Conservation (phyloP, 2,888 invertebrate genomes). For the Listrodromus nycthemerus region DNA sequence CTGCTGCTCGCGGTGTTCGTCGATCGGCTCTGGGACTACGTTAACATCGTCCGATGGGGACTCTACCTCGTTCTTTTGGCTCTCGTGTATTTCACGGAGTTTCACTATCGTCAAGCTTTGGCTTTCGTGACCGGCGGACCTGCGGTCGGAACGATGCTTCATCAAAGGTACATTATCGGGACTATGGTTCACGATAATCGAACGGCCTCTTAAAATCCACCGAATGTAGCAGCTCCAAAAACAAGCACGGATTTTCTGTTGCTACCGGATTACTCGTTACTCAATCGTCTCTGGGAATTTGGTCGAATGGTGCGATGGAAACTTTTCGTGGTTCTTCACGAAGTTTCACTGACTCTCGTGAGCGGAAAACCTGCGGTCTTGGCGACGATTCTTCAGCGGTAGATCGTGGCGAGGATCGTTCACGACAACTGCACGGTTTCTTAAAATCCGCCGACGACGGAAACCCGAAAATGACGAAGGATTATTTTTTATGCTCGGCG, state of each 20-base stretch:
- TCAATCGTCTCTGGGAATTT: too few species aligned
- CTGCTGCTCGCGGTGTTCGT: conserved; percentile 92
- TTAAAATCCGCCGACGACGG: background rate
- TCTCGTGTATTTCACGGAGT: conserved; percentile 90
- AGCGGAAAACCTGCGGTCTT: too few species aligned
- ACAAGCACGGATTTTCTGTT: too few species aligned
- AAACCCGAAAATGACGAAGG: too few species aligned
- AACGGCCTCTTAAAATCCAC: background rate
- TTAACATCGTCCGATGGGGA: conserved; percentile 89
- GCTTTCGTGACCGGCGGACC: conserved; percentile 70
- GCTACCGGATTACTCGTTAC: too few species aligned
- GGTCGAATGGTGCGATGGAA: too few species aligned
- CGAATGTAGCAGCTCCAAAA: background rate
- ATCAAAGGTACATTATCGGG: background rate
- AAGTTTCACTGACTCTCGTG: too few species aligned
- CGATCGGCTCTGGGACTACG: conserved; percentile 92
- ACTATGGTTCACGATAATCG: background rate
- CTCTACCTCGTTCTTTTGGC: conserved; percentile 90
- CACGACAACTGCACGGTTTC: background rate
- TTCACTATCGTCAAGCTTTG: conserved; percentile 88
- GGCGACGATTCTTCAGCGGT: too few species aligned
- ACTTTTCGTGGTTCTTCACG: too few species aligned
- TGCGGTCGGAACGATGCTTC: background rate
- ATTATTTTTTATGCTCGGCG: too few species aligned
- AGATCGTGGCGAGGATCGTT: too few species aligned